Evolutionary conservation across 2,113 vertebrate species (phyloP).

Genomic region (Ranitomeya imitator): DNA sequence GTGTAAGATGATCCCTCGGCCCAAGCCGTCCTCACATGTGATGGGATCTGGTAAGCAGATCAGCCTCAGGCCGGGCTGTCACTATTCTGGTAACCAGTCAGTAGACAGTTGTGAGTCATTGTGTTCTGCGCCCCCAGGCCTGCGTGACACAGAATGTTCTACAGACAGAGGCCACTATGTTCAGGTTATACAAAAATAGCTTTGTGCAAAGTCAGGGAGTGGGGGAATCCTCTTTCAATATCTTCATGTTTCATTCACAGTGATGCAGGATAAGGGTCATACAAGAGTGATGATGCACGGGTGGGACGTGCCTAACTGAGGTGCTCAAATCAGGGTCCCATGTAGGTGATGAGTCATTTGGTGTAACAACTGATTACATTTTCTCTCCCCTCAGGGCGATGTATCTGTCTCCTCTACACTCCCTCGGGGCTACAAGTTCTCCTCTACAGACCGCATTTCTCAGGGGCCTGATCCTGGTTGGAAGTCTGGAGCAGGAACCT

Average conservation of each 20-base stretch:
- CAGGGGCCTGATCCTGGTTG: constrained; percentile 58
- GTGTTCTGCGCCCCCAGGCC: neutral
- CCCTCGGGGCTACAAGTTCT: constrained; percentile 74
- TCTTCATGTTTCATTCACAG: too few species aligned
- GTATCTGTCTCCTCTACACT: constrained; percentile 69
- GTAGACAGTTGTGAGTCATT: neutral
- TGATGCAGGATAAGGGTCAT: too few species aligned
- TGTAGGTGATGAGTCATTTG: neutral
- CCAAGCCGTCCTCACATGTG: neutral
- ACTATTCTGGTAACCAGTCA: neutral
- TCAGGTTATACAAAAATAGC: neutral
- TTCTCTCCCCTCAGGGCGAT: neutral
- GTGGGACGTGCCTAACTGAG: too few species aligned
- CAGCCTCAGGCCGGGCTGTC: neutral
- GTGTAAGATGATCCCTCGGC: neutral
- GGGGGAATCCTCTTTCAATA: too few species aligned
- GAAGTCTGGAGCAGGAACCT: constrained; percentile 61
- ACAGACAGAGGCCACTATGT: neutral
- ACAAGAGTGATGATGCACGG: too few species aligned
- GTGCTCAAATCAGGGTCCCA: neutral
- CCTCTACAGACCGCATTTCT: constrained; percentile 65
- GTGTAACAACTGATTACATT: neutral
- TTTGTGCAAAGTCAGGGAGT: neutral
- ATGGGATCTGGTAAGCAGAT: neutral
- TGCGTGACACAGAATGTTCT: neutral